Evolutionary conservation across 2,888 invertebrate genomes (phyloP), one percentile per base, ranked within the genome.

Genomic region (Lysandra bellargus): DNA sequence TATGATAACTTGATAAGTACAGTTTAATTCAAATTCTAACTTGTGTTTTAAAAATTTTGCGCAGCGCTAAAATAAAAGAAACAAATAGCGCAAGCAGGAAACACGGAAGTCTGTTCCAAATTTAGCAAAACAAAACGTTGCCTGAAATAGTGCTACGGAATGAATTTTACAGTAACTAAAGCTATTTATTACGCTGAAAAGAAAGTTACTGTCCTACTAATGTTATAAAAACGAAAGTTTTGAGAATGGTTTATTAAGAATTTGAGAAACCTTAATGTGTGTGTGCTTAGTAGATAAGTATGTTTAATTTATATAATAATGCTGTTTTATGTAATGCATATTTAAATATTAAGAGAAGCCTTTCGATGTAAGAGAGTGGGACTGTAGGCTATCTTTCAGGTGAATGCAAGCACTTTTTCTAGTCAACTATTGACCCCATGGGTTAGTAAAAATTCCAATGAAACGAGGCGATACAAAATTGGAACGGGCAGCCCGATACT

Each of bases 51-150:
- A 69, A 69, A 33, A 30, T 69, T 30, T 69, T 30, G 33, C 23
- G 30, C 30, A 30, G 30, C 64, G 33, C 64, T 69, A 69, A 69
- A 69, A 69, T 69, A 69, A 69, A 69, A 69, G 30, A 33, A 69
- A 69, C 30, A 69, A 69, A 69, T 33, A 30, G 64, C 30, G 23
- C 12, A 30, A 69, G 64, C 64, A 69, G 64, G 64, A 69, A 69
- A 69, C 64, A 30, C 64, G 33, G 64, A 69, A 69, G 64, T 69
- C 64, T 69, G 64, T 69, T 69, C 30, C 30, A 69, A 69, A 69
- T 69, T 69, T 69, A 69, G 30, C 64, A 30, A 69, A 69, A 69
- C 64, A 30, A 69, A 69, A 30, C 30, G 33, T 30, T 30, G 64
- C 64, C 64, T 69, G 64, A 30, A 69, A 69, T 69, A 69, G 30